phyloP scores from a whole-genome alignment of 2,113 vertebrate genomes.

The Pelecanus crispus region DNA sequence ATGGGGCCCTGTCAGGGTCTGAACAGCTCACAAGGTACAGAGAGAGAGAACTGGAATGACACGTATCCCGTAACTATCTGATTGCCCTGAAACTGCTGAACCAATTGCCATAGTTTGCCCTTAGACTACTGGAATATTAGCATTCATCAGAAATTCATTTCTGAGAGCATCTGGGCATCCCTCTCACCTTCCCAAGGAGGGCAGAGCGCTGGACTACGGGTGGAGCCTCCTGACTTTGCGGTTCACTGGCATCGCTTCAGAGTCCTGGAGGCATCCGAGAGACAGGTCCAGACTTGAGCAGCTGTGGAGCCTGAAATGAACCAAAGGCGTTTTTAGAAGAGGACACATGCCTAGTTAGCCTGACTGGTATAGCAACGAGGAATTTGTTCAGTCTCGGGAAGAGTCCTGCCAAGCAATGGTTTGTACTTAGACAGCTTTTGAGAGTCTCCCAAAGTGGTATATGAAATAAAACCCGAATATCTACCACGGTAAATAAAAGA shows the following conservation, averaged over 20 bases:
- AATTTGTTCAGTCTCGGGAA: not conserved
- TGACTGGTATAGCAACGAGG: not conserved
- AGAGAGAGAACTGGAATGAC: not conserved
- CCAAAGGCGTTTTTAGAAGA: not conserved
- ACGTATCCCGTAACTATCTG: fast-evolving
- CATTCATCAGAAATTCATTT: no score
- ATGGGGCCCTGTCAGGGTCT: not conserved
- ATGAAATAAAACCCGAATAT: not conserved
- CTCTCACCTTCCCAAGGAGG: not conserved
- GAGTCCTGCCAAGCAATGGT: not conserved
- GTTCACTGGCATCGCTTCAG: not conserved
- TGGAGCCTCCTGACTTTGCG: not conserved
- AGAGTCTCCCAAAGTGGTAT: not conserved
- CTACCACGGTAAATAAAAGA: not conserved
- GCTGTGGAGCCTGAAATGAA: not conserved
- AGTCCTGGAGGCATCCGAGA: not conserved
- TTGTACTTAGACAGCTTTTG: not conserved
- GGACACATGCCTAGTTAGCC: not conserved
- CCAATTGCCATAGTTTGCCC: no score
- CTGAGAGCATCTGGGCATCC: not conserved
- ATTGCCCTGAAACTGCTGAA: not conserved
- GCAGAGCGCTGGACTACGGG: fast-evolving
- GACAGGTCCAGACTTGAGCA: not conserved
- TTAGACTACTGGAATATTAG: not conserved
- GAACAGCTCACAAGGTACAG: not conserved